Evolutionary conservation across 2,888 invertebrate genomes (phyloP), one percentile per base, ranked within the genome.

Genomic region (Odontothrips loti): DNA sequence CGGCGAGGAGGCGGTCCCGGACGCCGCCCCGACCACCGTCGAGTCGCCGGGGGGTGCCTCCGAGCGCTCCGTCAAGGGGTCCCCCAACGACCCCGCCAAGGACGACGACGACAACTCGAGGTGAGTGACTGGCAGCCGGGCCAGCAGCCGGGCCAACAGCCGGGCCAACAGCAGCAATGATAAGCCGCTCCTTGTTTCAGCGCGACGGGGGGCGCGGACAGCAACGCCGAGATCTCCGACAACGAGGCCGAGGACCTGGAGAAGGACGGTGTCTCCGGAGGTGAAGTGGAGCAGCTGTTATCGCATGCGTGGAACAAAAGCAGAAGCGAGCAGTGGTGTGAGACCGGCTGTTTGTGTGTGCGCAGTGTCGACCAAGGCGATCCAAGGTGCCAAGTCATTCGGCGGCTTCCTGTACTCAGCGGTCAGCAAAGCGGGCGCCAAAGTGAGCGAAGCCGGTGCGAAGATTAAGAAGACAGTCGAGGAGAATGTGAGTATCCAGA

Each of bases 391-490:
- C 84, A 96, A 96, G 89, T 95, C 94, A 81, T 92, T 96, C 86
- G 96, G 96, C 84, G 96, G 92, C 88, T 97, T 97, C 90, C 91
- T 98, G 85, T 97, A 96, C 89, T 96, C 96, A 83, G 96, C 97
- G 84, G 97, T 97, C 85, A 97, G 96, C 90, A 97, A 97, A 89
- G 98, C 98, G 82, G 96, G 97, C 63, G 96, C 96, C 86, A 94
- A 94, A 85, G 95, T 96, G 84, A 95, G 94, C 87, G 95, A 96
- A 88, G 95, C 96, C 82, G 93, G 95, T 84, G 95, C 93, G 84
- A 96, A 97, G 89, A 94, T 98, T 86, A 97, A 98, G 91, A 96
- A 97, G 89, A 95, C 96, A 85, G 97, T 98, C 84, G 97, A 97
- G 89, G 96, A 97, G 89, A 97, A 96, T 89, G 96, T 96, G 88